A percentile compares a stretch with the other conserved stretches of the same genome.
These are phyloP conservation scores for Kryptolebias marmoratus DNA, from an alignment of 2,113 vertebrate species.

Conservation along the genomic window DNA sequence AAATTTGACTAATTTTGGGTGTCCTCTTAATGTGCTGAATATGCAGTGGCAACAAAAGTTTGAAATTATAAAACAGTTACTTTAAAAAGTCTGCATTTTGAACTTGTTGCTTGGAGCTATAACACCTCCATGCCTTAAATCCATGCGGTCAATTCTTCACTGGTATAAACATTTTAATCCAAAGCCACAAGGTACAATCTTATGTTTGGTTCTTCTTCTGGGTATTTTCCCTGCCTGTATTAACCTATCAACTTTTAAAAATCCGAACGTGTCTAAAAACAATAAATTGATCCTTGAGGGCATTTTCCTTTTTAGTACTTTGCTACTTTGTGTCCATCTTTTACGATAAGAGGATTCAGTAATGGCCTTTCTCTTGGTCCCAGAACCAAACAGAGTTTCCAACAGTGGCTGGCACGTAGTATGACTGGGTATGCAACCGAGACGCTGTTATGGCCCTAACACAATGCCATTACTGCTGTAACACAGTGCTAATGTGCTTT, in stretches of 20 bases:
- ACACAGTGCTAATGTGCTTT: slow-evolving; percentile 65
- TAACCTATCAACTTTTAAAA: slow-evolving; percentile 34
- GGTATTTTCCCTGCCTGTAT: slow-evolving; percentile 22
- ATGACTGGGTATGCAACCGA: slow-evolving; percentile 59
- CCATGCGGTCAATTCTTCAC: slow-evolving; percentile 11
- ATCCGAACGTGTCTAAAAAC: slow-evolving; percentile 40
- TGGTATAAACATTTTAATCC: slow-evolving; percentile 28
- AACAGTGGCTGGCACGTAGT: slow-evolving; percentile 52
- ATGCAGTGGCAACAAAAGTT: too few relatives aligned
- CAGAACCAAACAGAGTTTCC: slow-evolving; percentile 59
- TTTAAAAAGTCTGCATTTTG: not conserved
- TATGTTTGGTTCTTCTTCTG: slow-evolving; percentile 9
- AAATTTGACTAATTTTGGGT: too few relatives aligned
- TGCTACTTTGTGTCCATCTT: slow-evolving; percentile 58
- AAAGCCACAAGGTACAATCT: slow-evolving; percentile 29
- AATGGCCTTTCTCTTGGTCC: slow-evolving; percentile 61
- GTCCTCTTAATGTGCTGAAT: too few relatives aligned
- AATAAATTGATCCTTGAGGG: slow-evolving; percentile 49
- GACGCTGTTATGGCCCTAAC: slow-evolving; percentile 62
- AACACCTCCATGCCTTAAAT: not conserved
- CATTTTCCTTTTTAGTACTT: slow-evolving; percentile 42
- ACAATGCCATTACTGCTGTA: slow-evolving; percentile 62
- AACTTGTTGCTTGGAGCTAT: not conserved
- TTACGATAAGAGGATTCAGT: slow-evolving; percentile 52
- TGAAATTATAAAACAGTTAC: not conserved